Conservation (phyloP, 2,888 invertebrate species). For the Plagodis dolabraria region DNA sequence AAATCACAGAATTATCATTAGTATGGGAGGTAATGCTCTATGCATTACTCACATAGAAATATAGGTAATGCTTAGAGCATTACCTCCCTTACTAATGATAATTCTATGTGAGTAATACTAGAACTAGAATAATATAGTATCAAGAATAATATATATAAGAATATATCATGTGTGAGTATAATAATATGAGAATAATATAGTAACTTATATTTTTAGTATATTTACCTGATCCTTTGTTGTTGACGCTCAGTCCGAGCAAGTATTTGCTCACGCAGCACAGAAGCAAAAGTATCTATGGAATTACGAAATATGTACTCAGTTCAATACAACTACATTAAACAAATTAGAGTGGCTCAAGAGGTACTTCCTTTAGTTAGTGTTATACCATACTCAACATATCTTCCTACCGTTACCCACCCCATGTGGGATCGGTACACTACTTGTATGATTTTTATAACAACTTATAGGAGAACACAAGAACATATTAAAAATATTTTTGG, state of each 20-base stretch:
- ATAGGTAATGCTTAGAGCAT: too few relatives aligned
- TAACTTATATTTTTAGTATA: background rate
- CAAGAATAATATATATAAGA: too few relatives aligned
- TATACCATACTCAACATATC: background rate
- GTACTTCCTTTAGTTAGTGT: background rate
- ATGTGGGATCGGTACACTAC: too few relatives aligned
- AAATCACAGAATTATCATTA: too few relatives aligned
- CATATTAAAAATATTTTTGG: too few relatives aligned
- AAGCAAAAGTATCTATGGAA: slow-evolving; percentile 89
- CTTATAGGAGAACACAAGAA: too few relatives aligned
- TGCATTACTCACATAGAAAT: too few relatives aligned
- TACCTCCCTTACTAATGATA: too few relatives aligned
- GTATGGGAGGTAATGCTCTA: too few relatives aligned
- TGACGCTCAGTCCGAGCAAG: slow-evolving; percentile 92
- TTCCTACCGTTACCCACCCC: background rate
- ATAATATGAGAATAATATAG: background rate
- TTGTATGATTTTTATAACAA: too few relatives aligned
- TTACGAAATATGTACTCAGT: slow-evolving; percentile 44
- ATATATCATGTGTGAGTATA: too few relatives aligned
- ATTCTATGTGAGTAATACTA: too few relatives aligned
- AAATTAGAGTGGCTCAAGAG: background rate
- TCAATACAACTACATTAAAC: background rate
- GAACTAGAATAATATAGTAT: background rate
- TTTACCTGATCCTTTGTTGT: slow-evolving; percentile 88
- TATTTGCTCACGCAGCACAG: slow-evolving; percentile 92